Conservation (phyloP, 2,113 vertebrate genomes). For the Bucco capensis region DNA sequence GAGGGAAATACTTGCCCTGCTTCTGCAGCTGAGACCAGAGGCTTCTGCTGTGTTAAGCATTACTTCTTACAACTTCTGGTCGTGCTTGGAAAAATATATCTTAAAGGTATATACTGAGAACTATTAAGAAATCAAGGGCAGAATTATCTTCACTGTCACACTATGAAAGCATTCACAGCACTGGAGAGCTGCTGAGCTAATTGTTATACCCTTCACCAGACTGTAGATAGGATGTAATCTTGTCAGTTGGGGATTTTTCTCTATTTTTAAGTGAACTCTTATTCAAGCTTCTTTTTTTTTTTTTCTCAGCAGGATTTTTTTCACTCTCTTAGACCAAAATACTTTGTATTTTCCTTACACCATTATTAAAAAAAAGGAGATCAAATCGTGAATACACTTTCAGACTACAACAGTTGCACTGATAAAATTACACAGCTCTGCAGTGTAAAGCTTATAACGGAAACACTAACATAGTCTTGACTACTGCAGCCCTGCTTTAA, state of each 20-base stretch:
- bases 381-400: background rate
- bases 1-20: background rate
- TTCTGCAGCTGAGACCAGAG: background rate
- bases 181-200: background rate
- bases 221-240: background rate
- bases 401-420: background rate
- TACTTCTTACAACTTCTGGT: background rate
- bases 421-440: constrained; percentile 5
- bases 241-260: background rate
- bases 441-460: constrained; percentile 44
- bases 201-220: background rate
- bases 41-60: background rate
- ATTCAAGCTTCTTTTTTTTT: background rate
- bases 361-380: background rate
- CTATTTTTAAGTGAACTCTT: background rate
- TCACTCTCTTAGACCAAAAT: background rate
- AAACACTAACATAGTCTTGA: constrained; percentile 54
- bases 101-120: background rate
- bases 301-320: background rate
- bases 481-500: constrained; percentile 27
- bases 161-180: background rate
- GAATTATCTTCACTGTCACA: background rate
- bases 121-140: background rate
- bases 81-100: background rate
- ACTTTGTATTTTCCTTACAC: background rate